These are phyloP conservation scores for Lates japonicus DNA, from an alignment of 2,797 vertebrate species.

Conservation along the genomic window DNA sequence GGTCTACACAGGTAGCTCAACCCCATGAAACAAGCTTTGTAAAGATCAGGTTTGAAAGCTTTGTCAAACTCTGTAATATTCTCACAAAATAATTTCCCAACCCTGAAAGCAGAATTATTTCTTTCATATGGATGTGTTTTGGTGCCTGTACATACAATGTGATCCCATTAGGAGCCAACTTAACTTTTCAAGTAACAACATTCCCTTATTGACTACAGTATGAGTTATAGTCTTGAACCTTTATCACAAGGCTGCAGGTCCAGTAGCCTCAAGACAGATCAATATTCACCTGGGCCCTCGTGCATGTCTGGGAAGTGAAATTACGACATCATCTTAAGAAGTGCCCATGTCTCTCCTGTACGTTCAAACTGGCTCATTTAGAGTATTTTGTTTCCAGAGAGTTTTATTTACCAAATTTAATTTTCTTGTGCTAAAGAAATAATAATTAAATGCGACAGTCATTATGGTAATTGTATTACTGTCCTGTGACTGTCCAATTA, in stretches of 20 bases:
- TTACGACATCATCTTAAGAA: not conserved
- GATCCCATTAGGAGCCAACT: not conserved
- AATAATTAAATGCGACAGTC: not conserved
- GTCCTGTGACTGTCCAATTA: not conserved
- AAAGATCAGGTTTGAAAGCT: conserved; percentile 4
- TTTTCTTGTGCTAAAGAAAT: not conserved
- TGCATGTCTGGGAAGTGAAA: not conserved
- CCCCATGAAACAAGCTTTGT: not conserved
- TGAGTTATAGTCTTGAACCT: conserved; percentile 12
- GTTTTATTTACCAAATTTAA: not conserved
- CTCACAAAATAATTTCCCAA: not conserved
- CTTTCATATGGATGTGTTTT: conserved; percentile 10
- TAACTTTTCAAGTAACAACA: conserved; percentile 17
- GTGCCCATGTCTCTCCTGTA: not conserved
- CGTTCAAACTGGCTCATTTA: not conserved
- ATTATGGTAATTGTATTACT: not conserved
- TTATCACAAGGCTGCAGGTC: conserved; percentile 10
- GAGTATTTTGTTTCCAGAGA: not conserved
- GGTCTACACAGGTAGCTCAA: not conserved
- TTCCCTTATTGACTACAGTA: conserved; percentile 2
- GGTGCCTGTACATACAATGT: not conserved
- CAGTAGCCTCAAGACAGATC: conserved; percentile 17
- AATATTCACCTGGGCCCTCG: conserved; percentile 7
- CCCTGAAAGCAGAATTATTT: not conserved
- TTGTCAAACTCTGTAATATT: not conserved